Evolutionary conservation across 2,113 vertebrate species (phyloP).

Genomic region (Engystomops pustulosus): DNA sequence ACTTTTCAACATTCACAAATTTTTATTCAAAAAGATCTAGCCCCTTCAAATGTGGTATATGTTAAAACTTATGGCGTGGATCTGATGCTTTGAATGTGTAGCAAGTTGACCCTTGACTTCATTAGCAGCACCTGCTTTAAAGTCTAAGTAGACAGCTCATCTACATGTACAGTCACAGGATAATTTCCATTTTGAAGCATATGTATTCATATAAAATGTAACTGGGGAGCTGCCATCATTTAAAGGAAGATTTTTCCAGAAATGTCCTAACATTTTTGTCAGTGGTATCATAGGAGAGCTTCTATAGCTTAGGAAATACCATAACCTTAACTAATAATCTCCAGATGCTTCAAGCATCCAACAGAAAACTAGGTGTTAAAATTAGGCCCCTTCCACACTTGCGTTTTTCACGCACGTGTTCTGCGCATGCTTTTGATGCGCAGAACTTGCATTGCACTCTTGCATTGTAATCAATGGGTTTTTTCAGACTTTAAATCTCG

Average conservation of each 20-base stretch:
- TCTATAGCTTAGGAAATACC: background rate
- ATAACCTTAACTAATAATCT: background rate
- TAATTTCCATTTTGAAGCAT: background rate
- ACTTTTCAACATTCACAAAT: background rate
- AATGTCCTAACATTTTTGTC: no score
- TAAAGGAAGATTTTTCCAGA: background rate
- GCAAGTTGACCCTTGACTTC: constrained; percentile 7
- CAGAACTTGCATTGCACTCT: no score
- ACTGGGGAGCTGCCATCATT: background rate
- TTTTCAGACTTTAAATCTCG: no score
- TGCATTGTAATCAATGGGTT: no score
- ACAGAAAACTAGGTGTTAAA: no score
- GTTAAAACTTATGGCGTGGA: no score
- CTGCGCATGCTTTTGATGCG: no score
- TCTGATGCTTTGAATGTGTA: background rate
- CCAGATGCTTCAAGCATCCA: background rate
- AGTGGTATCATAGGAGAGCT: background rate
- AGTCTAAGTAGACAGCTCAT: constrained; percentile 7
- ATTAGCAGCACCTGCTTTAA: background rate
- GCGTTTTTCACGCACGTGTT: no score
- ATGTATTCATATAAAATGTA: background rate
- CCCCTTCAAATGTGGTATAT: no score
- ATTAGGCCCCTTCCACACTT: no score
- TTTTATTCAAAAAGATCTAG: no score
- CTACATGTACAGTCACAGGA: background rate